Evolutionary conservation across 2,888 invertebrate genomes (phyloP).

Genomic region (Stratiomys singularior): DNA sequence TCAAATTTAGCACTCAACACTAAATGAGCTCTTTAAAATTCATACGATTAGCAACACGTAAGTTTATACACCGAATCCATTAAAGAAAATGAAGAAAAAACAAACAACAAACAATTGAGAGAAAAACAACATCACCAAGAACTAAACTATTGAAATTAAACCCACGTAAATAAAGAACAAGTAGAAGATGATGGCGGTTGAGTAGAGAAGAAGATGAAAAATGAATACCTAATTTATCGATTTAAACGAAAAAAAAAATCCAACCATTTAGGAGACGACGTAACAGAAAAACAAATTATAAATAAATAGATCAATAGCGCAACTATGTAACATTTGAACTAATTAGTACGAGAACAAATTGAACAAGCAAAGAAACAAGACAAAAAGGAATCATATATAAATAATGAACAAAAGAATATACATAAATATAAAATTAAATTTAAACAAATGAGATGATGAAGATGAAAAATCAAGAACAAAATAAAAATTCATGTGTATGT

Average conservation of each 20-base stretch:
- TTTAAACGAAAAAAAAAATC: neutral
- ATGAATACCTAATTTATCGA: constrained; percentile 2
- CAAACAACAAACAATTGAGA: neutral
- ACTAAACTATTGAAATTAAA: constrained; percentile 24
- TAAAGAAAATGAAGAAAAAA: too few relatives aligned
- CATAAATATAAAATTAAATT: constrained; percentile 35
- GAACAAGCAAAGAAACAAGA: constrained; percentile 19
- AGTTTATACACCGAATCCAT: constrained; percentile 11
- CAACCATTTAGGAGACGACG: constrained; percentile 14
- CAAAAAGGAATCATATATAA: constrained; percentile 33
- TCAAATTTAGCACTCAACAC: constrained; percentile 1
- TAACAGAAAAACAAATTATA: neutral
- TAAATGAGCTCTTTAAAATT: neutral
- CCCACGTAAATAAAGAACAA: constrained; percentile 1
- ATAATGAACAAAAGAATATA: constrained; percentile 21
- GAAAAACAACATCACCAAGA: neutral
- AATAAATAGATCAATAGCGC: constrained; percentile 32
- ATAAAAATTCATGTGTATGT: constrained; percentile 47
- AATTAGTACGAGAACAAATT: constrained; percentile 30
- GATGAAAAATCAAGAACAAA: constrained; percentile 41
- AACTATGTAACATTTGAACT: constrained; percentile 29
- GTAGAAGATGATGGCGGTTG: too few relatives aligned
- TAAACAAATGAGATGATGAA: constrained; percentile 28
- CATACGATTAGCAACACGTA: constrained; percentile 1
- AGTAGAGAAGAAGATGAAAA: neutral